phyloP scores from a whole-genome alignment of 2,113 vertebrate genomes.

The Pithys albifrons region DNA sequence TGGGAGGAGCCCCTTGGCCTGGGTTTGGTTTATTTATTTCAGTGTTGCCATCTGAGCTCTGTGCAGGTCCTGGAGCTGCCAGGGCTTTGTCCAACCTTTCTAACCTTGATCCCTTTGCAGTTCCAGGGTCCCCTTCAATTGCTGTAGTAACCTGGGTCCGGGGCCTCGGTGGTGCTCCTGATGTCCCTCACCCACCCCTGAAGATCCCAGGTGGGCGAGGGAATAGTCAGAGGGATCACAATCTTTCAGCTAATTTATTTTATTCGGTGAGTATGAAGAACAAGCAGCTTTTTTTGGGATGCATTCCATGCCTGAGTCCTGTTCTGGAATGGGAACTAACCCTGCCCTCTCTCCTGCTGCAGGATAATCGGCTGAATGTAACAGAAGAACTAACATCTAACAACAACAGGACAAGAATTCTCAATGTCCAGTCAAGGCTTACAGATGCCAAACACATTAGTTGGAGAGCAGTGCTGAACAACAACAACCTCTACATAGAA shows the following conservation, averaged over 20 bases:
- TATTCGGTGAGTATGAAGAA: slow-evolving; percentile 88
- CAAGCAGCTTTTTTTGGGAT: background rate
- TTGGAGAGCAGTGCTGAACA: slow-evolving; percentile 91
- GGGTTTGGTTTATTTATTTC: background rate
- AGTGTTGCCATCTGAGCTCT: background rate
- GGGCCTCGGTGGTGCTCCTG: slow-evolving; percentile 99
- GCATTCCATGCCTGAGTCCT: background rate
- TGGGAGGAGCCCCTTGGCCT: background rate
- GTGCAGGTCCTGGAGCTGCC: background rate
- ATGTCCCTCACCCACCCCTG: slow-evolving; percentile 99
- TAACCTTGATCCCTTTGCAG: slow-evolving; percentile 51
- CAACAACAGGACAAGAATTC: slow-evolving; percentile 86
- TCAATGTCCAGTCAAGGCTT: slow-evolving; percentile 89
- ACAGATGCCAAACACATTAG: slow-evolving; percentile 84
- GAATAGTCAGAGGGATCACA: slow-evolving; percentile 99
- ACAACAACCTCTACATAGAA: slow-evolving; percentile 88
- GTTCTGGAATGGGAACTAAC: background rate
- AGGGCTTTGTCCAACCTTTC: background rate
- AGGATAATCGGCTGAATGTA: slow-evolving; percentile 97
- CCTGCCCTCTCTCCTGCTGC: accelerated
- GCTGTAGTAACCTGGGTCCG: slow-evolving; percentile 98
- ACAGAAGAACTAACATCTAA: slow-evolving; percentile 89
- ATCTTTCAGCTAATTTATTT: slow-evolving; percentile 96
- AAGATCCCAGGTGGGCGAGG: slow-evolving; percentile 99
- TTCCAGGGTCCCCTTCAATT: slow-evolving; percentile 85